Evolutionary conservation across 2,888 invertebrate species (phyloP).

Genomic region (Monopis laevigella): DNA sequence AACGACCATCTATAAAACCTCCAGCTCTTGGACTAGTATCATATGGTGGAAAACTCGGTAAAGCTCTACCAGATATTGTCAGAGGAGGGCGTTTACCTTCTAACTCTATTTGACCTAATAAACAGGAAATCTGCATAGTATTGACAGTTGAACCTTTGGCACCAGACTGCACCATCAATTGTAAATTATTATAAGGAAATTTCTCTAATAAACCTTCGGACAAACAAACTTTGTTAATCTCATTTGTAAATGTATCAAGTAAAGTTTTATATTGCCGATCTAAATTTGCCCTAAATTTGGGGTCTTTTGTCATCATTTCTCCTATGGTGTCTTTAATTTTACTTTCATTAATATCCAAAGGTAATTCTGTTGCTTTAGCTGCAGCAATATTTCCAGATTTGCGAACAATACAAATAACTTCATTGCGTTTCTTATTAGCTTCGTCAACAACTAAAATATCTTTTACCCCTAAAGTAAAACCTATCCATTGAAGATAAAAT

Average conservation of each 20-base stretch:
- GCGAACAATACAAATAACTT: conserved; percentile 73
- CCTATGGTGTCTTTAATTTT: conserved; percentile 74
- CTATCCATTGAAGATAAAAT: conserved; percentile 85
- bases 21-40: conserved; percentile 92
- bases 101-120: conserved; percentile 97
- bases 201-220: conserved; percentile 84
- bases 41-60: conserved; percentile 92
- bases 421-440: conserved; percentile 77
- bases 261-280: conserved; percentile 85
- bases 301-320: conserved; percentile 74
- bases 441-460: conserved; percentile 86
- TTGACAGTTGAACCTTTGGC: conserved; percentile 99
- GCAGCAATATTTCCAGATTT: conserved; percentile 71
- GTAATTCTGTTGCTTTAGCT: conserved; percentile 75
- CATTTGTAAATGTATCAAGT: conserved; percentile 86
- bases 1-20: conserved; percentile 95
- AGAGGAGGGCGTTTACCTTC: conserved; percentile 97
- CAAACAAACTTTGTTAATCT: conserved; percentile 87
- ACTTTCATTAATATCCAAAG: conserved; percentile 63
- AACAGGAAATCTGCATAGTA: conserved; percentile 97
- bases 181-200: conserved; percentile 96
- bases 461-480: conserved; percentile 94
- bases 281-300: conserved; percentile 80
- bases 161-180: conserved; percentile 97
- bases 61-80: conserved; percentile 90